Percentiles rank a stretch among this genome's conserved stretches.
These are phyloP conservation scores for Canis aureus DNA, from an alignment of 2,113 vertebrate genomes.

Conservation along the genomic window DNA sequence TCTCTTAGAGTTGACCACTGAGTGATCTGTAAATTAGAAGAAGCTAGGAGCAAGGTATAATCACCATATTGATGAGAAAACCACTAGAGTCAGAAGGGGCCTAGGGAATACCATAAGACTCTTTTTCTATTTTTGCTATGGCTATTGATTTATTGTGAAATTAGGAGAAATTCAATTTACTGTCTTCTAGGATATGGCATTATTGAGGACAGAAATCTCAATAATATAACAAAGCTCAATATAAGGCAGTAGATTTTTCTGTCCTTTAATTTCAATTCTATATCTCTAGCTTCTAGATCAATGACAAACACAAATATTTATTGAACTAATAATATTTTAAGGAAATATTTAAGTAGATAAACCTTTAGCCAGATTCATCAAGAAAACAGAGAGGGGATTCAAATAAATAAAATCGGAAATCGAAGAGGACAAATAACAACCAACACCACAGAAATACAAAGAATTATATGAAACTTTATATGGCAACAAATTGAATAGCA, in stretches of 20 bases:
- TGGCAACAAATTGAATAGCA: too few species aligned
- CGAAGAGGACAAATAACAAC: too few species aligned
- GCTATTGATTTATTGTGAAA: not conserved
- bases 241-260: not conserved
- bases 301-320: not conserved
- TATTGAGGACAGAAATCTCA: not conserved
- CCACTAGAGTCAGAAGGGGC: not conserved
- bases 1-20: not conserved
- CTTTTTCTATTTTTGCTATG: not conserved
- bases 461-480: too few species aligned
- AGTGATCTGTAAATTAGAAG: not conserved
- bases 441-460: too few species aligned
- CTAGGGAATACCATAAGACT: not conserved
- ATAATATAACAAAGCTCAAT: not conserved
- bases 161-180: not conserved
- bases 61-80: constrained; percentile 16
- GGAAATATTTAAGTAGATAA: too few species aligned
- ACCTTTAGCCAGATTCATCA: too few species aligned
- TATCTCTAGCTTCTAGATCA: not conserved
- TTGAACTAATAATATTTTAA: constrained; percentile 2
- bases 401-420: too few species aligned
- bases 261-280: not conserved
- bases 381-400: too few species aligned
- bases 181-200: not conserved
- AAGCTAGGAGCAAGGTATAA: not conserved